Evolutionary conservation across 2,797 vertebrate species (phyloP).

Genomic region (Hemibagrus guttatus): DNA sequence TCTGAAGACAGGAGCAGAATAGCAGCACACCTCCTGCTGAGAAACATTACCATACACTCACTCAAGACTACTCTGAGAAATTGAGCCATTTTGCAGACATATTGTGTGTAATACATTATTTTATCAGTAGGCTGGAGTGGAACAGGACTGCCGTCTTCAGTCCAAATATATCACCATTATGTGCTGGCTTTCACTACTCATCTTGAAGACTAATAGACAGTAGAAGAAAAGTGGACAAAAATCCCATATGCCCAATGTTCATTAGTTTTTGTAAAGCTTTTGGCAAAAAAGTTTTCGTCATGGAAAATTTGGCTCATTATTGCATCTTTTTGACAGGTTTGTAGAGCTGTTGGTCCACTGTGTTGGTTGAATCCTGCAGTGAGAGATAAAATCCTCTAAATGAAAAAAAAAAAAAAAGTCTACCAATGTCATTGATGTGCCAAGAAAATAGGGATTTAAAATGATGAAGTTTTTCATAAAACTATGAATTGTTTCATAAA

Average conservation of each 20-base stretch:
- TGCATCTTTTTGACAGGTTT: not conserved
- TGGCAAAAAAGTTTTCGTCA: not conserved
- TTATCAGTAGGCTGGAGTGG: slow-evolving; percentile 39
- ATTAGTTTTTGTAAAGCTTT: slow-evolving; percentile 5
- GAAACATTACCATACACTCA: slow-evolving; percentile 49
- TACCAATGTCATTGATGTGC: not conserved
- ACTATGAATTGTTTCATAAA: not conserved
- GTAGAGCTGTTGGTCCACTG: not conserved
- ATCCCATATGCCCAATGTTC: not conserved
- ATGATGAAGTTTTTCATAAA: not conserved
- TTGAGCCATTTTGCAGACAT: slow-evolving; percentile 45
- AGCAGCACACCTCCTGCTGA: slow-evolving; percentile 34
- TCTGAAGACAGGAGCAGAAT: slow-evolving; percentile 27
- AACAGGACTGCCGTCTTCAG: slow-evolving; percentile 15
- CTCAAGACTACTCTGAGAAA: slow-evolving; percentile 41
- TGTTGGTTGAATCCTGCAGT: not conserved
- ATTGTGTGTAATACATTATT: slow-evolving; percentile 42
- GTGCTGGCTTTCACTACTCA: slow-evolving; percentile 33
- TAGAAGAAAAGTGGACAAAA: not conserved
- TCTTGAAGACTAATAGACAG: slow-evolving; percentile 21
- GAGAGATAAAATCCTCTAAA: not conserved
- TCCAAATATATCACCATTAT: slow-evolving; percentile 39
- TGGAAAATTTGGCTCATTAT: not conserved
- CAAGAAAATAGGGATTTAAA: not conserved
- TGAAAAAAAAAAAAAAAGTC: not conserved